These are phyloP conservation scores for Ibycter americanus DNA, from an alignment of 2,797 vertebrate genomes.

Conservation along the genomic window DNA sequence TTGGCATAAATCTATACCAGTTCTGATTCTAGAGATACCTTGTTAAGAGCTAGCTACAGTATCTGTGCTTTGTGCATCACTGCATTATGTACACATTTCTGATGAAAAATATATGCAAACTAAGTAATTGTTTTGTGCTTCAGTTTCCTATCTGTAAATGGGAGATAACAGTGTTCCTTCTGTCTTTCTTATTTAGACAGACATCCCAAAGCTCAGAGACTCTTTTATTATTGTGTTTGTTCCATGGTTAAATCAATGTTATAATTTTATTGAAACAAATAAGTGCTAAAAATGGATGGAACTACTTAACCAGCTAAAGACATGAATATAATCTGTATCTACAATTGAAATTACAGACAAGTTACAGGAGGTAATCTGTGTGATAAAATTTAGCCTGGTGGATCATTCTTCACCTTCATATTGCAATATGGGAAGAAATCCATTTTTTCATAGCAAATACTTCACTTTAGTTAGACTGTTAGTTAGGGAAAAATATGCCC, in stretches of 20 bases:
- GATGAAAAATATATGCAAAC: background rate
- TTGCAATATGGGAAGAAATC: constrained; percentile 5
- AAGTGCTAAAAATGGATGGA: background rate
- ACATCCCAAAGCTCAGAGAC: background rate
- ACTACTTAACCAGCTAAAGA: background rate
- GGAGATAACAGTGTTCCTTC: background rate
- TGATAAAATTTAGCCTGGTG: background rate
- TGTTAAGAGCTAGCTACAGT: background rate
- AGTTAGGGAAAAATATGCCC: background rate
- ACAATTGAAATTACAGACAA: background rate
- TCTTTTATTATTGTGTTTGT: background rate
- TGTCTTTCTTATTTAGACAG: background rate
- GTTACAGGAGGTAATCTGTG: background rate
- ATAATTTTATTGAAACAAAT: background rate
- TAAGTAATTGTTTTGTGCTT: background rate
- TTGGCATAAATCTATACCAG: background rate
- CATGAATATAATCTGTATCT: background rate
- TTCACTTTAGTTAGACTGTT: background rate
- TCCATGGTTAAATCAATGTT: background rate
- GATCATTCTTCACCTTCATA: background rate
- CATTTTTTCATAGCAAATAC: background rate
- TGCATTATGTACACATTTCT: background rate
- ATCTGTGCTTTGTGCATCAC: background rate
- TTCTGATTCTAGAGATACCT: background rate
- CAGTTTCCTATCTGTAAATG: background rate